Conservation (phyloP, 2,113 vertebrate species). For the Triplophysa siluroides region DNA sequence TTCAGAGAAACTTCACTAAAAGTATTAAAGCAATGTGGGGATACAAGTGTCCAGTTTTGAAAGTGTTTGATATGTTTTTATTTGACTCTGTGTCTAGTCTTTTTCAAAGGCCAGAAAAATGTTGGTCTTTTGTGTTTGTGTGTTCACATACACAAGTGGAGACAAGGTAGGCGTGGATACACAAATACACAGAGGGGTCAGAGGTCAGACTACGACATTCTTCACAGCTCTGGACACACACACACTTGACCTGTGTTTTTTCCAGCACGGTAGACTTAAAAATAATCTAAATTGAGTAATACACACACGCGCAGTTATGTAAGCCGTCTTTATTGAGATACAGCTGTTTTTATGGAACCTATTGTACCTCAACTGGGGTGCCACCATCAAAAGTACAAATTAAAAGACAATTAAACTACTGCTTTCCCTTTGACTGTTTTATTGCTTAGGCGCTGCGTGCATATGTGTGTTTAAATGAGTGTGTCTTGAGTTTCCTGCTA, state of each 20-base stretch:
- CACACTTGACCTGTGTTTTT: conserved; percentile 44
- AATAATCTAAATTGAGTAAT: conserved; percentile 54
- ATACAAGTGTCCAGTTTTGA: not conserved
- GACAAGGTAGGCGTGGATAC: conserved; percentile 44
- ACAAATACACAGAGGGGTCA: conserved; percentile 51
- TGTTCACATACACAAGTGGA: conserved; percentile 22
- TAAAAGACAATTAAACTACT: no score
- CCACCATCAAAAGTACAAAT: no score
- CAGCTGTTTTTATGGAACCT: conserved; percentile 45
- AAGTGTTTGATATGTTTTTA: conserved; percentile 20
- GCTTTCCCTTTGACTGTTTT: not conserved
- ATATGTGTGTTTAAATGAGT: conserved; percentile 52
- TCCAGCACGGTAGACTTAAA: conserved; percentile 16
- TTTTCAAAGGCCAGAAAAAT: conserved; percentile 5
- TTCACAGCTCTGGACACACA: conserved; percentile 40
- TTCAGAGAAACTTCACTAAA: not conserved
- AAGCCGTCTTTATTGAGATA: conserved; percentile 54
- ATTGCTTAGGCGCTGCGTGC: conserved; percentile 28
- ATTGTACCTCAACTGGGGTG: no score
- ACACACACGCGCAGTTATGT: conserved; percentile 56
- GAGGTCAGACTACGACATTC: conserved; percentile 63
- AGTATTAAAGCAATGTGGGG: not conserved
- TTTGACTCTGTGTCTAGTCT: conserved; percentile 12
- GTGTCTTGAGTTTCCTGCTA: conserved; percentile 69
- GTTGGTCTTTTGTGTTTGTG: conserved; percentile 19